Evolutionary conservation across 2,797 vertebrate genomes (phyloP), one percentile per base, ranked within the genome.

Genomic region (Lophotriccus pileatus): DNA sequence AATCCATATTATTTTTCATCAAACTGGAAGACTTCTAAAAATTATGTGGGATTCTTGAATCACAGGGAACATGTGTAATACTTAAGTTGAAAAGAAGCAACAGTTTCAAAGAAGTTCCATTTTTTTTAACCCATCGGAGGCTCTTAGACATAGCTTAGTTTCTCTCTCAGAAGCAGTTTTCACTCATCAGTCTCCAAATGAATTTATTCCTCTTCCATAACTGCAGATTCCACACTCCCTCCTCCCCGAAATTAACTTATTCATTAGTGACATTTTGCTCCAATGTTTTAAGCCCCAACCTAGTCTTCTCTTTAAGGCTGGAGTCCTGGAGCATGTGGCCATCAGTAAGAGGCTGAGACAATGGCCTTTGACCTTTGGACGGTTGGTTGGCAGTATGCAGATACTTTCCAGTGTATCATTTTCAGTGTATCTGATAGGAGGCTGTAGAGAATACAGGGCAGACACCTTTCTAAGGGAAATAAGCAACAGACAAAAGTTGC

Each of bases 321-420:
- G 34, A 58, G 24, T 58, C 10, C 28, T 76, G 24, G 17, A 75
- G 25, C 14, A 27, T 0, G 0, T 27, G n/a, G 17, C 5, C 12
- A 28, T 46, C 13, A 49, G 4, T 36, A 62, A 78, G 34, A 49
- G 52, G 30, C 32, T 32, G 39, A 90, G 28, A 47, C 18, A 68
- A 20, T 14, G 24, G 27, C 22, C 52, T 72, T 79, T 46, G 25
- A 7, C 9, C 46, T 28, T 39, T 62, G 28, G 3, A 2, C 5
- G 6, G 10, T 10, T 50, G n/a, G 7, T 14, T 12, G 2, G 7
- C 52, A 49, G 12, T 39, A 22, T 23, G 28, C 49, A 28, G 27
- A 50, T 50, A 28, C 25, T 8, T 30, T 16, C 37, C 78, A 32
- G 60, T 17, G 15, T 36, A 23, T 59, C 11, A 9, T 75, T 89